Percentiles rank a stretch among this genome's conserved stretches.
Evolutionary conservation across 2,888 invertebrate genomes (phyloP).

Genomic region (Brachyptera risi): DNA sequence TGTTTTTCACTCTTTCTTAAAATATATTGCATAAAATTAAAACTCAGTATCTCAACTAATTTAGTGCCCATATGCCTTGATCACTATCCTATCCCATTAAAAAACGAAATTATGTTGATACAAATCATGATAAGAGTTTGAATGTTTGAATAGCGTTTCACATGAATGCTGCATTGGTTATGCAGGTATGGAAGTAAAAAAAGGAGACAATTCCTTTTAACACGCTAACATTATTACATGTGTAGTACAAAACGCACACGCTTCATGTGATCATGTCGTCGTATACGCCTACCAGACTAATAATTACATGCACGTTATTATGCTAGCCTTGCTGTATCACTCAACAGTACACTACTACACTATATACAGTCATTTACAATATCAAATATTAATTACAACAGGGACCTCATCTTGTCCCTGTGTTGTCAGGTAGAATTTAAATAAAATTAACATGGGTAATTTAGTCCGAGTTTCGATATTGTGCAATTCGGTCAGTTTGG

Average conservation of each 20-base stretch:
- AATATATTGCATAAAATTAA: too few relatives aligned
- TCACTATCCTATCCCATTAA: background rate
- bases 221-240: slow-evolving; percentile 8
- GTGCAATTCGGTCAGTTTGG: too few relatives aligned
- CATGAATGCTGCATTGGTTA: background rate
- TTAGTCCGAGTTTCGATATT: too few relatives aligned
- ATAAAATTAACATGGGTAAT: slow-evolving; percentile 13
- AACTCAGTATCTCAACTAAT: too few relatives aligned
- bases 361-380: too few relatives aligned
- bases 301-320: background rate
- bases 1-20: too few relatives aligned
- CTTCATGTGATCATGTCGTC: too few relatives aligned
- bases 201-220: background rate
- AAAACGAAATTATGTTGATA: background rate
- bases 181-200: too few relatives aligned
- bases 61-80: too few relatives aligned
- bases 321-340: background rate
- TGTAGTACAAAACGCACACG: slow-evolving; percentile 1
- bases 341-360: background rate
- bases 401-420: too few relatives aligned
- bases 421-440: too few relatives aligned
- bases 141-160: slow-evolving; percentile 1
- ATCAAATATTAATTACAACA: too few relatives aligned
- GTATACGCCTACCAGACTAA: background rate
- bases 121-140: background rate